Conservation (phyloP, 1,140 invertebrate species). For the Pogonomyrmex californicus region DNA sequence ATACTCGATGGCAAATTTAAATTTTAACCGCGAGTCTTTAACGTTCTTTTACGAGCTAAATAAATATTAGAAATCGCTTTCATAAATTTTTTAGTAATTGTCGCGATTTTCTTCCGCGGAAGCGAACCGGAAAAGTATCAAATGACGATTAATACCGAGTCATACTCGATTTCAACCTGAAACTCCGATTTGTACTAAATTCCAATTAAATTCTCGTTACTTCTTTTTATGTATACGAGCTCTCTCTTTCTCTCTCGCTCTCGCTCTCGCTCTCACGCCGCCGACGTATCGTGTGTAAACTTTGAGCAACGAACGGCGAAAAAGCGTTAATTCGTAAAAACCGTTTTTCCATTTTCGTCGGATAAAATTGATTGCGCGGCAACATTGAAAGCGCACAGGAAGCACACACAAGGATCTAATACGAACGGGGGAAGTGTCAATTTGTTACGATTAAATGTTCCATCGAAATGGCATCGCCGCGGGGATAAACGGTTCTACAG, state of each 20-base stretch:
- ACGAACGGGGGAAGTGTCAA: conserved; percentile 31
- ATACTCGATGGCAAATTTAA: not conserved
- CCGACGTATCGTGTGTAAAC: conserved; percentile 7
- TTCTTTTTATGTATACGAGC: conserved; percentile 14
- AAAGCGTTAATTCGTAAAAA: conserved; percentile 44
- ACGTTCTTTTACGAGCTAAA: too few relatives aligned
- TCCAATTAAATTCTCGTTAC: conserved; percentile 38
- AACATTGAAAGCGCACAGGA: not conserved
- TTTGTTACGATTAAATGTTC: conserved; percentile 56
- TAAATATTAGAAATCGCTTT: not conserved
- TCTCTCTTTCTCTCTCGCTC: too few relatives aligned
- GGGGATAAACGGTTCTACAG: conserved; percentile 26
- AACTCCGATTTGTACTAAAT: conserved; percentile 18
- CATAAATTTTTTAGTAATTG: not conserved
- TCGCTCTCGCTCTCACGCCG: not conserved
- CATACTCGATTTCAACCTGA: conserved; percentile 19
- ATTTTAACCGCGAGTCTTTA: not conserved
- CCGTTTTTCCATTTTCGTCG: conserved; percentile 33
- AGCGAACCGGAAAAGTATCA: not conserved
- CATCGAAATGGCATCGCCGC: conserved; percentile 34
- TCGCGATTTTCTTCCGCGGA: not conserved
- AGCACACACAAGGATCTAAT: conserved; percentile 7
- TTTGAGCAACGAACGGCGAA: conserved; percentile 3
- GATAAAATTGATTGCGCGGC: conserved; percentile 28
- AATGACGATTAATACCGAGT: not conserved